Evolutionary conservation across 2,797 vertebrate genomes (phyloP).

Genomic region (Alca torda): DNA sequence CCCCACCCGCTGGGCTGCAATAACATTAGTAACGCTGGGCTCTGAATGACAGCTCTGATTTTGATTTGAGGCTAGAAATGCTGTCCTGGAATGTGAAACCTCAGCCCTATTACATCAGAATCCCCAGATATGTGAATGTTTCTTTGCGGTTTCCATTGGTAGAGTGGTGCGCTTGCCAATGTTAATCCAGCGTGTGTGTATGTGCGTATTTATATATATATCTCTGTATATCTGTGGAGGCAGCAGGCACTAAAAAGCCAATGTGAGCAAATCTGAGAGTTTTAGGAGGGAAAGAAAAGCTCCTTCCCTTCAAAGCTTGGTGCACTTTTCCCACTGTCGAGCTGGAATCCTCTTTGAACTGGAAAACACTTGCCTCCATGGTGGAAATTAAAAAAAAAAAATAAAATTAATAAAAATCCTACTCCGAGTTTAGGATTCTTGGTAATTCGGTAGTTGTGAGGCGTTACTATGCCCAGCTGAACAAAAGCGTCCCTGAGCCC

Average conservation of each 20-base stretch:
- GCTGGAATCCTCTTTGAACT: not conserved
- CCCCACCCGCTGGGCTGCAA: not conserved
- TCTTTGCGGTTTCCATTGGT: constrained; percentile 21
- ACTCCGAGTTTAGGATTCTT: not conserved
- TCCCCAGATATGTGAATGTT: constrained; percentile 47
- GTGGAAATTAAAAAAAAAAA: not conserved
- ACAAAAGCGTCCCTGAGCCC: not conserved
- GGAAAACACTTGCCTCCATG: not conserved
- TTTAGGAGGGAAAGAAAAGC: not conserved
- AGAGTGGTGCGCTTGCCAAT: constrained; percentile 9
- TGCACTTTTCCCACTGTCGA: not conserved
- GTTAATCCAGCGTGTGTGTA: not conserved
- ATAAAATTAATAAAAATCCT: too few relatives aligned
- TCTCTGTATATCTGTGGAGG: not conserved
- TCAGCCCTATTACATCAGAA: constrained; percentile 68
- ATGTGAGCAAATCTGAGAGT: not conserved
- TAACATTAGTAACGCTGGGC: not conserved
- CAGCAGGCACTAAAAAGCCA: not conserved
- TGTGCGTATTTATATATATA: not conserved
- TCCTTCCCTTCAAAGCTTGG: not conserved
- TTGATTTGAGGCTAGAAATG: constrained; percentile 11
- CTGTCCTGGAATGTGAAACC: constrained; percentile 50
- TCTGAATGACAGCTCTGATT: constrained; percentile 56
- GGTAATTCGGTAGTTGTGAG: not conserved
- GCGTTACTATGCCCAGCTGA: not conserved